A percentile compares a stretch with the other conserved stretches of the same genome.
Conservation (phyloP, 1,140 invertebrate genomes). For the Oedothorax gibbosus region DNA sequence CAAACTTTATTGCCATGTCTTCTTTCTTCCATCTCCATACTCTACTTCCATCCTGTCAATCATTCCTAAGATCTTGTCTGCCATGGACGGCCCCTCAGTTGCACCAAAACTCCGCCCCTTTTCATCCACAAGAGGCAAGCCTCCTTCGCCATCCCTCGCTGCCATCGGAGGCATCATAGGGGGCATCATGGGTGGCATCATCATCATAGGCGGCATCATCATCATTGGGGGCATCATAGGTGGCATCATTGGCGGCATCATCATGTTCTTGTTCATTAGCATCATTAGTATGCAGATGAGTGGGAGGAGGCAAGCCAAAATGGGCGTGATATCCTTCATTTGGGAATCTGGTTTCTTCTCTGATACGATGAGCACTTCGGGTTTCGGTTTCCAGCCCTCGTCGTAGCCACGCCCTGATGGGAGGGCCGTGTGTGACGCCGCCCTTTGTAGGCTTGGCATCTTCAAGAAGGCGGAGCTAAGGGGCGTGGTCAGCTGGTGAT, state of each 20-base stretch:
- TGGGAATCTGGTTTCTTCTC: conserved; percentile 46
- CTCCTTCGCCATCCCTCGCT: conserved; percentile 28
- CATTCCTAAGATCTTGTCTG: conserved; percentile 47
- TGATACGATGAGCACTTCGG: conserved; percentile 53
- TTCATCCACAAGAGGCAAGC: neutral
- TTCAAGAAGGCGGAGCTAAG: conserved; percentile 2
- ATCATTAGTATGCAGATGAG: conserved; percentile 57
- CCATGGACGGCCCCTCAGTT: conserved; percentile 18
- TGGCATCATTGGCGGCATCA: conserved; percentile 46
- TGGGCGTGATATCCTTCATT: conserved; percentile 50
- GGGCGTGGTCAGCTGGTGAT: conserved; percentile 21
- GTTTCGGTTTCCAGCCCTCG: conserved; percentile 55
- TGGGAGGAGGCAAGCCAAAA: conserved; percentile 26
- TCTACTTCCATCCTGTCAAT: conserved; percentile 36
- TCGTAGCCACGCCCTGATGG: conserved; percentile 47
- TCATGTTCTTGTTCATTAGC: conserved; percentile 43
- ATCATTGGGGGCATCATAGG: conserved; percentile 51
- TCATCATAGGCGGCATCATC: conserved; percentile 59
- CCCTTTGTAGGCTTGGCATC: conserved; percentile 16
- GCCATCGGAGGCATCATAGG: conserved; percentile 58
- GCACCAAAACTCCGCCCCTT: neutral
- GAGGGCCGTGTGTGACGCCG: conserved; percentile 11
- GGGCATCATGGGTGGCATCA: conserved; percentile 57
- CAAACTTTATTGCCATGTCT: too few species aligned
- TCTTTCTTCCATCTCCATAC: neutral